Percentiles rank a stretch among this genome's conserved stretches.
Conservation (phyloP, 2,113 vertebrate genomes). For the Megaptera novaeangliae region DNA sequence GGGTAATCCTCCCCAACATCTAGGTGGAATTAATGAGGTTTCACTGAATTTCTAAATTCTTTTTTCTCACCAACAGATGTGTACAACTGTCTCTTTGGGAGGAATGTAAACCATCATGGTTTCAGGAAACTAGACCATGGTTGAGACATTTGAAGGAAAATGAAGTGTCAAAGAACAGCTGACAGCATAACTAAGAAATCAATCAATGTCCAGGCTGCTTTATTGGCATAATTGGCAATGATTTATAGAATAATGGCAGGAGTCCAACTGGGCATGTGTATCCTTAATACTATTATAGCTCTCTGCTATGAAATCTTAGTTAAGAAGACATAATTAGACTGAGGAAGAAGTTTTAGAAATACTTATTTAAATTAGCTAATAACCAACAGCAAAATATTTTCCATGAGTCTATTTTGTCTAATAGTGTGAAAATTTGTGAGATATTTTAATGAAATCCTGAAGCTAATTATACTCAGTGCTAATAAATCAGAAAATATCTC, state of each 20-base stretch:
- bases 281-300: conserved; percentile 43
- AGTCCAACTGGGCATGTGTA: conserved; percentile 59
- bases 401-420: background rate
- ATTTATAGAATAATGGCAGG: conserved; percentile 71
- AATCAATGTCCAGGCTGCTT: conserved; percentile 63
- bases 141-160: conserved; percentile 60
- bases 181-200: conserved; percentile 70
- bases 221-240: conserved; percentile 71
- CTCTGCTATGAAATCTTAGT: conserved; percentile 37
- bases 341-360: conserved; percentile 25
- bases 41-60: conserved; percentile 43
- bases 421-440: conserved; percentile 10
- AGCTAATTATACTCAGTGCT: conserved; percentile 11
- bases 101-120: conserved; percentile 23
- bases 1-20: background rate
- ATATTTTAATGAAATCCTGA: conserved; percentile 26
- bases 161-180: conserved; percentile 67
- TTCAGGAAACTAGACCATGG: conserved; percentile 41
- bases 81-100: conserved; percentile 50
- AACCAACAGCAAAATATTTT: background rate
- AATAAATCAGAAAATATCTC: conserved; percentile 35
- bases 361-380: conserved; percentile 53
- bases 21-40: conserved; percentile 47
- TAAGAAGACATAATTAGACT: background rate
- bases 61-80: conserved; percentile 58